These are phyloP conservation scores for Anarrhichthys ocellatus DNA, from an alignment of 2,113 vertebrate genomes.

Conservation along the genomic window DNA sequence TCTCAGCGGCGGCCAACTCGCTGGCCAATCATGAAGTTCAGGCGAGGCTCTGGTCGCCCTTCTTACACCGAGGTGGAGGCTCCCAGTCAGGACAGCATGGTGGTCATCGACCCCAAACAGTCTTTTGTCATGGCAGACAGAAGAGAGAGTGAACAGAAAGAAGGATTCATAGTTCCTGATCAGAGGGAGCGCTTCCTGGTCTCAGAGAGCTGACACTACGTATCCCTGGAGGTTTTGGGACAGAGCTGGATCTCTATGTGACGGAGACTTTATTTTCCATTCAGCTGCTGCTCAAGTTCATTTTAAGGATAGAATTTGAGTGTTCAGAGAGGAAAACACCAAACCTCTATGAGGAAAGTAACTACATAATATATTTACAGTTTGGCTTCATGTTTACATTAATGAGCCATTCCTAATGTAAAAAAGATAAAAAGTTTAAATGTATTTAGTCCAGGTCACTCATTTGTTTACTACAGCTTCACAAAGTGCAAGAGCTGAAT, in stretches of 20 bases:
- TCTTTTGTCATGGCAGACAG: slow-evolving; percentile 90
- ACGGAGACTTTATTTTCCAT: slow-evolving; percentile 7
- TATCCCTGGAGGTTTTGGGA: slow-evolving; percentile 50
- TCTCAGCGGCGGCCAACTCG: slow-evolving; percentile 90
- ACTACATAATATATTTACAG: not conserved
- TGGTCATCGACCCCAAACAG: slow-evolving; percentile 78
- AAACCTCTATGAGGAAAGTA: slow-evolving; percentile 52
- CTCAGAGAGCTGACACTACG: slow-evolving; percentile 73
- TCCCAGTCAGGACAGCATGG: slow-evolving; percentile 84
- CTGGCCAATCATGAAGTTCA: slow-evolving; percentile 97
- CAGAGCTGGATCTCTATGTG: slow-evolving; percentile 31
- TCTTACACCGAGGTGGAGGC: slow-evolving; percentile 95
- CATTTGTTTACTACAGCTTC: slow-evolving; percentile 23
- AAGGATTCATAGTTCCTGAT: slow-evolving; percentile 81
- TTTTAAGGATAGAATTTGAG: slow-evolving; percentile 33
- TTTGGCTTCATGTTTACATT: not conserved
- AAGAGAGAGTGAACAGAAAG: slow-evolving; percentile 82
- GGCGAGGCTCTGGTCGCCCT: slow-evolving; percentile 92
- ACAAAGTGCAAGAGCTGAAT: not conserved
- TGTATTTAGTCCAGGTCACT: slow-evolving; percentile 45
- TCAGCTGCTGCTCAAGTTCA: slow-evolving; percentile 23
- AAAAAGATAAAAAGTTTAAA: not conserved
- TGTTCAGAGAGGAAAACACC: slow-evolving; percentile 32
- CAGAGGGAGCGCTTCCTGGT: slow-evolving; percentile 79
- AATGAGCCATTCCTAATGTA: not conserved